phyloP scores from a whole-genome alignment of 2,888 invertebrate genomes.

The Sacculina carcini region DNA sequence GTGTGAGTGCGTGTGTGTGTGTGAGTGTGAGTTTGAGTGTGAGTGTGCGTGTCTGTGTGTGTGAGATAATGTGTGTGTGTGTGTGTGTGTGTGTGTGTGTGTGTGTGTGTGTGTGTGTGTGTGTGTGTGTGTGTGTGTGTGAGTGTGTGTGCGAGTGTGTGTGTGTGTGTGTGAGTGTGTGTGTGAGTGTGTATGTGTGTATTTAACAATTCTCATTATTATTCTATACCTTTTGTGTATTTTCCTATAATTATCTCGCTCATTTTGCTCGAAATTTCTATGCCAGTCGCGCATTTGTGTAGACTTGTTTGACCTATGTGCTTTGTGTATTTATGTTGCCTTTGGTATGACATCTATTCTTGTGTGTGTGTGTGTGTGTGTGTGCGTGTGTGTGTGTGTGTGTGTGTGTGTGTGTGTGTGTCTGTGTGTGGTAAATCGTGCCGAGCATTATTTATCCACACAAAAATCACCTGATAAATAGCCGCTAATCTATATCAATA shows the following conservation, averaged over 20 bases:
- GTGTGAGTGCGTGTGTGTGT: background rate
- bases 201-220: background rate
- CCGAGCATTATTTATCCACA: background rate
- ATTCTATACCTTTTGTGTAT: background rate
- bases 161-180: conserved; percentile 1
- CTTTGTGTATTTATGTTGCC: background rate
- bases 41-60: background rate
- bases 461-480: background rate
- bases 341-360: background rate
- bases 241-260: background rate
- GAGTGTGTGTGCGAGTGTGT: too few relatives aligned
- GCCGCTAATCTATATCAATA: background rate
- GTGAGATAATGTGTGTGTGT: too few relatives aligned
- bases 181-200: conserved; percentile 3
- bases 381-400: background rate
- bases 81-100: background rate
- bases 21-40: background rate
- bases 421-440: too few relatives aligned
- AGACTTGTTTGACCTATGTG: background rate
- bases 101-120: background rate
- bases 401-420: background rate
- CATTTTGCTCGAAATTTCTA: too few relatives aligned
- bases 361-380: background rate
- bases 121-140: conserved; percentile 3
- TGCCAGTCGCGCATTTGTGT: background rate